Evolutionary conservation across 1,140 invertebrate genomes (phyloP), one percentile per base, ranked within the genome.

Genomic region (Telenomus remus): DNA sequence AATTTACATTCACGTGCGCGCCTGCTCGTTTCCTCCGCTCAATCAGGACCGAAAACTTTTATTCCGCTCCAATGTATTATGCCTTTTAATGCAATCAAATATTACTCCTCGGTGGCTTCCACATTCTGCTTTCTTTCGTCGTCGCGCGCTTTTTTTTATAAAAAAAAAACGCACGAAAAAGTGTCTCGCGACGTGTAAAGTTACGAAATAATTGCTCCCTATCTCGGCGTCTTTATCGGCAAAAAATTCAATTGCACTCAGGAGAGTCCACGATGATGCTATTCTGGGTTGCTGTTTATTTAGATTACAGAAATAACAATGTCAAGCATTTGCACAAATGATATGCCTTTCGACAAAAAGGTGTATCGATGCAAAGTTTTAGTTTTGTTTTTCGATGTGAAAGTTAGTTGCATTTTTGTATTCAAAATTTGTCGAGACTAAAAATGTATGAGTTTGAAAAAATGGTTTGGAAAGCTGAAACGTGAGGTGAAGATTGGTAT

Each of bases 81-180:
- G 48, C 43, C 43, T 47, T 65, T 65, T 64, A 72, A 72, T 64
- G 43, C 44, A 72, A 72, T 72, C 51, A 72, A 59, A 65, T 72
- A 64, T 65, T 43, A 54, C 54, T 50, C 19, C 19, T 6, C 2
- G 19, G 1, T 27, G 19, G 19, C n/a, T n/a, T n/a, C n/a, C n/a
- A n/a, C n/a, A 27, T 27, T 27, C 46, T 12, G 10, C 9, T 13
- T 55, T 61, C 10, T 56, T 66, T 56, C 42, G 39, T 0, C 34
- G 1, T 6, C 43, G 11, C 35, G 34, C 54, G 14, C 43, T 46
- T 53, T 47, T 64, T 42, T 27, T 42, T 63, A 42, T 6, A 47
- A 16, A 47, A 16, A 47, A 14, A 8, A 14, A 16, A 0, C 2
- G 19, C 4, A 12, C 4, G 14, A 27, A 27, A 27, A 6, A 27